A percentile compares a stretch with the other conserved stretches of the same genome.
Evolutionary conservation across 2,888 invertebrate species (phyloP).

Genomic region (Leucoma salicis): DNA sequence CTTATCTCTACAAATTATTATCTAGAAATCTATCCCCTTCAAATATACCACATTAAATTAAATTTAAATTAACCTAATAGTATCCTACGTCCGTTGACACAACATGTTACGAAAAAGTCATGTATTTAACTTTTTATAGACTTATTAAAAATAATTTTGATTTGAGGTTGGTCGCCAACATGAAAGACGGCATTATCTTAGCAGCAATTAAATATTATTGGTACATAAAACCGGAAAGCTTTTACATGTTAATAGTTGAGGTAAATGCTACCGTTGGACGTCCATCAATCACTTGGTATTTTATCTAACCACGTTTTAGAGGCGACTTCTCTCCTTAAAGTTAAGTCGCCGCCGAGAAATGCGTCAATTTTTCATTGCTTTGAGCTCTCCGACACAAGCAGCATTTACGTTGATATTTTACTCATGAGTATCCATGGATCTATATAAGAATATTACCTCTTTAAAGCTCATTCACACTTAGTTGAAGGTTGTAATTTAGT

Average conservation of each 20-base stretch:
- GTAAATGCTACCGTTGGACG: conserved; percentile 34
- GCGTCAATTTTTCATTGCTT: conserved; percentile 1
- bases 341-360: neutral
- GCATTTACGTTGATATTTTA: neutral
- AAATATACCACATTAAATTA: neutral
- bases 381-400: neutral
- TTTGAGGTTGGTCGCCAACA: conserved; percentile 26
- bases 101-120: neutral
- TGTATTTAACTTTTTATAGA: conserved; percentile 1
- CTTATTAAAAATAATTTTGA: conserved; percentile 20
- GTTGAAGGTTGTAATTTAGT: no score
- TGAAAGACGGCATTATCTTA: conserved; percentile 29
- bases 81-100: neutral
- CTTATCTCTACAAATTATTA: neutral
- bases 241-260: conserved; percentile 33
- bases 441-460: no score
- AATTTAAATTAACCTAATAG: neutral
- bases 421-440: no score
- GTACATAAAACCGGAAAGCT: conserved; percentile 38
- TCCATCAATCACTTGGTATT: conserved; percentile 38
- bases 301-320: conserved; percentile 7
- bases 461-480: no score
- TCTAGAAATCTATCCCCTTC: neutral
- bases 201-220: conserved; percentile 37
- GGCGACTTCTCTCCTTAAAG: neutral